Evolutionary conservation across 2,888 invertebrate genomes (phyloP).

Genomic region (Caenorhabditis doughertyi): DNA sequence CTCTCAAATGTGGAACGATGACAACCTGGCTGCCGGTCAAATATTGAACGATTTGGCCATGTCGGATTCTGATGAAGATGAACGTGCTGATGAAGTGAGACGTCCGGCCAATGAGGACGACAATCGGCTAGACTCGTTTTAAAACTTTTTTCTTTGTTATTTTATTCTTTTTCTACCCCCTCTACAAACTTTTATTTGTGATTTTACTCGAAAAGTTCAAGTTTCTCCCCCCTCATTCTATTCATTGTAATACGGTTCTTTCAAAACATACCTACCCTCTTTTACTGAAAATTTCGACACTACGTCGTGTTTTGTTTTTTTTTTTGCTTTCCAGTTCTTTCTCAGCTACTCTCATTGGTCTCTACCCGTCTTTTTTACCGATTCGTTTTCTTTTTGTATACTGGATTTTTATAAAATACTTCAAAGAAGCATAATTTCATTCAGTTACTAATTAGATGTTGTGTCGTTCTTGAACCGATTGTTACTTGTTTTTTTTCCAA

Average conservation of each 20-base stretch:
- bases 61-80: constrained; percentile 80
- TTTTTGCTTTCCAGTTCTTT: no score
- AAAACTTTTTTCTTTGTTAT: not conserved
- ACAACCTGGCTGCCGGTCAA: constrained; percentile 69
- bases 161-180: not conserved
- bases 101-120: constrained; percentile 56
- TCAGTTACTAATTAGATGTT: no score
- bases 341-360: no score
- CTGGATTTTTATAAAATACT: no score
- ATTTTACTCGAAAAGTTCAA: not conserved
- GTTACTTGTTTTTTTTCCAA: no score
- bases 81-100: constrained; percentile 66
- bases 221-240: not conserved
- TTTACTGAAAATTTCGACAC: no score
- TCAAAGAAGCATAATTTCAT: no score
- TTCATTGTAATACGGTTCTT: not conserved
- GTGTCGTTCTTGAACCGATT: no score
- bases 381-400: no score
- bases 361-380: no score
- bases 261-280: no score
- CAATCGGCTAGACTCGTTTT: constrained; percentile 58
- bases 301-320: no score
- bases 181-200: not conserved
- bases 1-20: constrained; percentile 24
- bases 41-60: constrained; percentile 80